Base-by-base conservation (phyloP, 2,888 invertebrate genomes). In the Calameuta filiformis region DNA sequence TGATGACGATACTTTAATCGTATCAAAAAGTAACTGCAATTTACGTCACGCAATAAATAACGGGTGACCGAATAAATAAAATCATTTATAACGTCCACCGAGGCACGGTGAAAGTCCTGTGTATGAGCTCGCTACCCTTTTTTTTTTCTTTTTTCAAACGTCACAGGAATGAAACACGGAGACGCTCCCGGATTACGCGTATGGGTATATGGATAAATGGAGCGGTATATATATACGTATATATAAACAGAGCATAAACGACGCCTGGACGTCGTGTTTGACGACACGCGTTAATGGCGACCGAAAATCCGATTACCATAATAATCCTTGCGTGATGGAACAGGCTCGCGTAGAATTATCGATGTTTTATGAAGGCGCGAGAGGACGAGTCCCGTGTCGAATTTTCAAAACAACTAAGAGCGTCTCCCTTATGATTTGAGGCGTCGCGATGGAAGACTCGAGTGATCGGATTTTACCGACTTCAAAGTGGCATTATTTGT, bases 251-350 rank as follows among this genome's bases (percentile, higher is more conserved):
- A 75, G 73, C 77, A 77, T 73, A 76, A 77, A 75, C 69, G 69
- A 75, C 75, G 69, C 33, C 73, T 35, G 74, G 69, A 73, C 33
- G 35, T 73, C 75, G 68, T 77, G 76, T 76, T 71, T 40, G 69
- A 79, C 79, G 79, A 77, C 80, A 79, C 77, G 76, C 76, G 77
- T 78, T 77, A 77, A 77, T 71, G 77, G 75, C 76, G 68, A 73
- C 68, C 79, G 79, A 76, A 79, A 83, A 83, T 83, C 83, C 83
- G 82, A 83, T 83, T 83, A 83, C 78, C 79, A 77, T 77, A 79
- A 77, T 81, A 80, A 83, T 79, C 81, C 76, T 56, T 56, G 23
- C 56, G 56, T 23, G 56, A 56, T 56, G 79, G 76, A 73, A 76
- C 73, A 40, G 81, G 77, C 76, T 75, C 23, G 56, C 23, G 23